These are phyloP conservation scores for Galagoides demidoff DNA, from an alignment of 2,797 vertebrate species.

Conservation along the genomic window DNA sequence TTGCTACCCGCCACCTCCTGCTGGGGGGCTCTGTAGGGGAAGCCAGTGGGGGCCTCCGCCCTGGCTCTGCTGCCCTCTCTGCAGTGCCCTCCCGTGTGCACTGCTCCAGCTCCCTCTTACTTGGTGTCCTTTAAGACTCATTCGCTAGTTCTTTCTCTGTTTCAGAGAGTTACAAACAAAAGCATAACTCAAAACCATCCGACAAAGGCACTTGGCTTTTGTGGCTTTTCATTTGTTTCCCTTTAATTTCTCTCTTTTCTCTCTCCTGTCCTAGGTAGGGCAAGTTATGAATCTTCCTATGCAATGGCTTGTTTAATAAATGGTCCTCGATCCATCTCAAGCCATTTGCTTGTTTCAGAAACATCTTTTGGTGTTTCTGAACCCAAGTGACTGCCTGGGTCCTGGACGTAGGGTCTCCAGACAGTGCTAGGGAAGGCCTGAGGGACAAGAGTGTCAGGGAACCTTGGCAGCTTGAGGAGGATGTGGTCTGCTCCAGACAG, in stretches of 20 bases:
- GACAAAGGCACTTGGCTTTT: slow-evolving; percentile 88
- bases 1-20: background rate
- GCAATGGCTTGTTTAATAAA: slow-evolving; percentile 44
- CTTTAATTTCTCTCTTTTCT: slow-evolving; percentile 72
- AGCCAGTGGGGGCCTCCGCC: background rate
- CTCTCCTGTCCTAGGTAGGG: slow-evolving; percentile 39
- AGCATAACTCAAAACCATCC: slow-evolving; percentile 92
- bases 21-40: slow-evolving; percentile 65
- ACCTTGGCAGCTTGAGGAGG: background rate
- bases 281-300: slow-evolving; percentile 53
- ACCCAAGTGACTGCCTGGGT: background rate
- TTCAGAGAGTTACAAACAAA: slow-evolving; percentile 96
- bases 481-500: background rate
- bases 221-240: slow-evolving; percentile 82
- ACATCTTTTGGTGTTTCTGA: slow-evolving; percentile 28
- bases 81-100: slow-evolving; percentile 60
- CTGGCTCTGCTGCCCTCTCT: slow-evolving; percentile 38
- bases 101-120: slow-evolving; percentile 62
- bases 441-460: rapidly evolving
- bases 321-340: slow-evolving; percentile 16
- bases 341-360: slow-evolving; percentile 23
- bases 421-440: background rate
- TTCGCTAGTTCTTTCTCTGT: slow-evolving; percentile 89
- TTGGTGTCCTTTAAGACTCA: slow-evolving; percentile 80
- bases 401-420: background rate